These are phyloP conservation scores for Opisthograptis luteolata DNA, from an alignment of 2,888 invertebrate species.

Conservation along the genomic window DNA sequence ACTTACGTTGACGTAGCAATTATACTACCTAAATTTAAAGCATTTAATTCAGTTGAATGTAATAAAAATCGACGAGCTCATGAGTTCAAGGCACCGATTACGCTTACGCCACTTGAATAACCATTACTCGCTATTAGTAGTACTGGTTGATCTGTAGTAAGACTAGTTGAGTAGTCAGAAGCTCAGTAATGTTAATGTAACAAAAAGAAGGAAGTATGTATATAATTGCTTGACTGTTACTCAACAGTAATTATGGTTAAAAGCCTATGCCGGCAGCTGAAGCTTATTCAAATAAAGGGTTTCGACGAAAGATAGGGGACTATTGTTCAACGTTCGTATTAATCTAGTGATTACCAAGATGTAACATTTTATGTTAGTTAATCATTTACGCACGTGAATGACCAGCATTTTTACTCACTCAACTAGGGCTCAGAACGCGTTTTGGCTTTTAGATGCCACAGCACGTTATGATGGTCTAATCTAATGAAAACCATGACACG, in stretches of 20 bases:
- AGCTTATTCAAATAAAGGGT: constrained; percentile 36
- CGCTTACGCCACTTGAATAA: constrained; percentile 26
- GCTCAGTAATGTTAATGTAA: constrained; percentile 22
- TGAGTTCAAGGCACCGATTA: constrained; percentile 18
- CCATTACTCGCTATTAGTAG: constrained; percentile 10
- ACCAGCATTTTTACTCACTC: no score
- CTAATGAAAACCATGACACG: no score
- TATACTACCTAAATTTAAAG: constrained; percentile 17
- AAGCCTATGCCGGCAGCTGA: constrained; percentile 39
- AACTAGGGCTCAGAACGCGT: no score
- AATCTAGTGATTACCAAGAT: constrained; percentile 12
- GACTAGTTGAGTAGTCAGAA: constrained; percentile 1
- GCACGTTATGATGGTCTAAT: no score
- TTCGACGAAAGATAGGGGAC: constrained; percentile 29
- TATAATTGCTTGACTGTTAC: constrained; percentile 35
- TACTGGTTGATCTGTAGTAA: no score
- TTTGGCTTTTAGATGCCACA: no score
- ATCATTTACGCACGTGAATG: constrained; percentile 3
- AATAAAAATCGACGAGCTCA: constrained; percentile 19
- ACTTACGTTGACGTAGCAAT: constrained; percentile 15
- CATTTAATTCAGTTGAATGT: constrained; percentile 5
- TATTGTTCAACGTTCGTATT: constrained; percentile 21
- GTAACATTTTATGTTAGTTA: constrained; percentile 16
- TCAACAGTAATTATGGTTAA: constrained; percentile 47
- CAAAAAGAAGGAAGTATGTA: constrained; percentile 20